Percentiles rank a stretch among this genome's conserved stretches.
phyloP scores from a whole-genome alignment of 2,113 vertebrate species.

The Suricata suricatta region DNA sequence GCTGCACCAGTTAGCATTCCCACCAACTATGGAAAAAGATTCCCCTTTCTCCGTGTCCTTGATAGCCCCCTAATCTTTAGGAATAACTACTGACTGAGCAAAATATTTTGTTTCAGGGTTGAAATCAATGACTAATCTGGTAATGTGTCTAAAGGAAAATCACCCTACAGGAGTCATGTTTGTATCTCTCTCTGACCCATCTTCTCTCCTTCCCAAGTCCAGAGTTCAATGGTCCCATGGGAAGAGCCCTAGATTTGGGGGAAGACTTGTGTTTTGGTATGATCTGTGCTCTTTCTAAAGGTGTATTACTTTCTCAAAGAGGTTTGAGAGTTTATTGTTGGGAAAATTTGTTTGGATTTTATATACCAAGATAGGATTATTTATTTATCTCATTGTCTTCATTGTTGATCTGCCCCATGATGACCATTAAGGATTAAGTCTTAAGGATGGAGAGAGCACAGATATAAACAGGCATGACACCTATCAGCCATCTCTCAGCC shows the following conservation, averaged over 20 bases:
- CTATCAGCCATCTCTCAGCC: background rate
- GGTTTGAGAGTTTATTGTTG: background rate
- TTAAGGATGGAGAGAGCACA: background rate
- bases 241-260: background rate
- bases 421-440: background rate
- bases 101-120: background rate
- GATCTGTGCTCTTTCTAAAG: background rate
- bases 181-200: background rate
- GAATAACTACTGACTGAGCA: background rate
- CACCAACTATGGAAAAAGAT: too few relatives aligned
- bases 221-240: background rate
- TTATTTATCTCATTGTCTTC: background rate
- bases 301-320: background rate
- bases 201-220: background rate
- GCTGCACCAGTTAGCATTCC: too few relatives aligned
- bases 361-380: background rate
- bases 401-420: background rate
- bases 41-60: too few relatives aligned
- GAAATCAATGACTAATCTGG: background rate
- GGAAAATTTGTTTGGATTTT: background rate
- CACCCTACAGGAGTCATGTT: background rate
- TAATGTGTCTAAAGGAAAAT: background rate
- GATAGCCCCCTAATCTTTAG: background rate
- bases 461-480: background rate
- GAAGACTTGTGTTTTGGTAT: background rate